Evolutionary conservation across 1,140 invertebrate species (phyloP).

Genomic region (Archegozetes longisetosus): DNA sequence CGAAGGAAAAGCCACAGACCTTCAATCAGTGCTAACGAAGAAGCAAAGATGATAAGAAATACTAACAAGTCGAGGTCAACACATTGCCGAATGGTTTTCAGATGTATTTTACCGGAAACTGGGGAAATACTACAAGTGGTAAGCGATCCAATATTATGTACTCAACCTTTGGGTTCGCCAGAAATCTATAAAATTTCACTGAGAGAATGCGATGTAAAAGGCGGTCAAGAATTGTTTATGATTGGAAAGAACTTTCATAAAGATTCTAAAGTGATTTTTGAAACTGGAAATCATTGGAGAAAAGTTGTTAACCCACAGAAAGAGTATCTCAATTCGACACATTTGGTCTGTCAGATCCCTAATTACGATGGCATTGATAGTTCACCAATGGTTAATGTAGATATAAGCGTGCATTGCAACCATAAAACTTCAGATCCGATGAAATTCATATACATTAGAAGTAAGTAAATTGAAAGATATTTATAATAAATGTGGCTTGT

Average conservation of each 20-base stretch:
- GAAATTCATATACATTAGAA: slow-evolving; percentile 4
- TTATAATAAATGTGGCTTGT: too few species aligned
- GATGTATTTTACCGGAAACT: slow-evolving; percentile 45
- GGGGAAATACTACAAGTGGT: slow-evolving; percentile 70
- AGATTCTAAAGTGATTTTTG: slow-evolving; percentile 72
- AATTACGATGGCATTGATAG: slow-evolving; percentile 1
- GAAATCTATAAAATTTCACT: slow-evolving; percentile 87
- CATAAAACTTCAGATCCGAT: slow-evolving; percentile 3
- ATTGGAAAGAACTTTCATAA: slow-evolving; percentile 95
- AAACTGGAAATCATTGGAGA: slow-evolving; percentile 33
- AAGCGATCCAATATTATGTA: slow-evolving; percentile 84
- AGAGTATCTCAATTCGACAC: slow-evolving; percentile 7
- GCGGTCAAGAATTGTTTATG: slow-evolving; percentile 71
- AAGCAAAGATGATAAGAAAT: neutral
- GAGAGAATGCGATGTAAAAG: slow-evolving; percentile 52
- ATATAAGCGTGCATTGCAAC: neutral
- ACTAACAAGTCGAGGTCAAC: slow-evolving; percentile 73
- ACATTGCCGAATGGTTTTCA: slow-evolving; percentile 77
- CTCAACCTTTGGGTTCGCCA: slow-evolving; percentile 85
- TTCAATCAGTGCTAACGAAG: neutral
- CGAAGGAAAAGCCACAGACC: neutral
- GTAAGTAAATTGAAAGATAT: too few species aligned
- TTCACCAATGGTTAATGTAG: neutral
- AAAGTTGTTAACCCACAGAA: slow-evolving; percentile 12
- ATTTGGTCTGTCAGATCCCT: slow-evolving; percentile 1